Conservation (phyloP, 1,140 invertebrate species). For the Trachymyrmex cornetzi region DNA sequence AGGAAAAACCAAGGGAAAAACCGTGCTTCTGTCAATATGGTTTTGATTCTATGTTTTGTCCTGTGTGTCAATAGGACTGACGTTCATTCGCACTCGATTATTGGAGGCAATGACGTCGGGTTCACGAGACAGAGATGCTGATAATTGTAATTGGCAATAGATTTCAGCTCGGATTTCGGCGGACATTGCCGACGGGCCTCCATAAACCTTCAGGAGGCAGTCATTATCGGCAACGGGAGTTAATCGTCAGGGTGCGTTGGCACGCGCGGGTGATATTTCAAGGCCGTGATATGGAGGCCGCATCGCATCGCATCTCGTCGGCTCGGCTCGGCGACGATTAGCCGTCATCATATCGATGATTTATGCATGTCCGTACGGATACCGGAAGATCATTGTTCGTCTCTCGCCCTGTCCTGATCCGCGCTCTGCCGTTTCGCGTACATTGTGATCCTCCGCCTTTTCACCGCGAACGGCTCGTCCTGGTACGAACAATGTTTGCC, state of each 20-base stretch:
- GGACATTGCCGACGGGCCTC: neutral
- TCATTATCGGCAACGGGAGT: slow-evolving; percentile 48
- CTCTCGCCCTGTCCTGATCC: slow-evolving; percentile 26
- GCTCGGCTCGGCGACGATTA: slow-evolving; percentile 56
- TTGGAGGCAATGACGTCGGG: neutral
- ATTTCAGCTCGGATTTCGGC: slow-evolving; percentile 37
- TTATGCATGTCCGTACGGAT: slow-evolving; percentile 61
- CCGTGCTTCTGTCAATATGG: too few species aligned
- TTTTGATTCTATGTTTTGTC: too few species aligned
- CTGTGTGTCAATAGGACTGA: too few species aligned
- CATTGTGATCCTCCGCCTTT: slow-evolving; percentile 55
- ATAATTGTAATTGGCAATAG: slow-evolving; percentile 48
- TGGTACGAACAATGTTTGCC: slow-evolving; percentile 55
- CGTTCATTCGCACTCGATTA: neutral
- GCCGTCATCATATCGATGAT: slow-evolving; percentile 63
- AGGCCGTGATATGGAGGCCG: slow-evolving; percentile 36
- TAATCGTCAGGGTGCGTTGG: slow-evolving; percentile 49
- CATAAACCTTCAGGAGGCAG: slow-evolving; percentile 55
- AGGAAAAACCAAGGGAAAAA: too few species aligned
- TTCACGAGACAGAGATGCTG: neutral
- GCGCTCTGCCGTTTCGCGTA: slow-evolving; percentile 19
- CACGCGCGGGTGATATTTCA: slow-evolving; percentile 49
- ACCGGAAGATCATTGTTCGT: slow-evolving; percentile 72
- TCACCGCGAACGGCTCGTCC: slow-evolving; percentile 36
- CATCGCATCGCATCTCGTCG: slow-evolving; percentile 9